Evolutionary conservation across 2,113 vertebrate genomes (phyloP).

Genomic region (Callithrix jacchus): DNA sequence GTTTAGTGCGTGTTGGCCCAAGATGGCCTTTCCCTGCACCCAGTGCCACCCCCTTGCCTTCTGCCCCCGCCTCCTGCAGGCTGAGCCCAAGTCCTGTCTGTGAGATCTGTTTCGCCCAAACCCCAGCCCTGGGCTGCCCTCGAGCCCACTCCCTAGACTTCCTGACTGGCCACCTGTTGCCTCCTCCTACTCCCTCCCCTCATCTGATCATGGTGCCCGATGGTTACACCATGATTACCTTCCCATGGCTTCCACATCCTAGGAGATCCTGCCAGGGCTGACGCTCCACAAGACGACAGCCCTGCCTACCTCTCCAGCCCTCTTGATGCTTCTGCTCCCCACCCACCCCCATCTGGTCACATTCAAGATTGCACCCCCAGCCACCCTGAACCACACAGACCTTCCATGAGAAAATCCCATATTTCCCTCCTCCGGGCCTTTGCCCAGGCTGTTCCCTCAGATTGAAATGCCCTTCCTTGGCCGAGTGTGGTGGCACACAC

Average conservation of each 20-base stretch:
- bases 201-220: background rate
- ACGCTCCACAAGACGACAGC: background rate
- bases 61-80: background rate
- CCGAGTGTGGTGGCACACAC: too few species aligned
- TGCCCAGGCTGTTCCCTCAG: background rate
- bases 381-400: background rate
- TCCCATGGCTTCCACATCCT: background rate
- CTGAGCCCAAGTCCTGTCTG: background rate
- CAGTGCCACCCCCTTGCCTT: background rate
- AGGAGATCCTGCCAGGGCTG: background rate
- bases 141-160: background rate
- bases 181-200: background rate
- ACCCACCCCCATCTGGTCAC: background rate
- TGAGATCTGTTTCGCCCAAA: background rate
- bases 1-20: background rate
- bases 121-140: too few species aligned
- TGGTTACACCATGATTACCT: background rate
- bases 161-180: background rate
- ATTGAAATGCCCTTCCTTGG: background rate
- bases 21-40: fast-evolving
- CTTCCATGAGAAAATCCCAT: background rate
- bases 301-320: background rate
- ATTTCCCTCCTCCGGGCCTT: background rate
- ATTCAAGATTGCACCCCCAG: background rate
- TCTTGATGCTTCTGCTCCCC: background rate